phyloP scores from a whole-genome alignment of 2,797 vertebrate species.

The Myotis myotis region DNA sequence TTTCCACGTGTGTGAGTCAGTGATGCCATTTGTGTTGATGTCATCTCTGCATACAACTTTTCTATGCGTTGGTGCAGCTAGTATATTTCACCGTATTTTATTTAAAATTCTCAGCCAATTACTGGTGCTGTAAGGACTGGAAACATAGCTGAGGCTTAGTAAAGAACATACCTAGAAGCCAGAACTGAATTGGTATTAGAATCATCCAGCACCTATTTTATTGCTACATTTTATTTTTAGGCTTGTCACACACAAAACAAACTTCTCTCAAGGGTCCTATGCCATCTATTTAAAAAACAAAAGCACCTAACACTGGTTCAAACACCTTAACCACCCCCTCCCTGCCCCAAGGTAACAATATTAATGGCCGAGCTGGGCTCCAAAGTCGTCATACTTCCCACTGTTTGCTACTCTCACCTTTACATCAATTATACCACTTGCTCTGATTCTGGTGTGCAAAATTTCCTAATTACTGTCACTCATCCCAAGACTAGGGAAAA shows the following conservation, averaged over 20 bases:
- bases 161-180: neutral
- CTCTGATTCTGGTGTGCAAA: neutral
- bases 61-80: neutral
- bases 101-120: neutral
- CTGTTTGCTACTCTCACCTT: neutral
- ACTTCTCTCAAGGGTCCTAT: neutral
- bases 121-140: neutral
- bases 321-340: neutral
- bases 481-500: neutral
- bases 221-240: conserved; percentile 16
- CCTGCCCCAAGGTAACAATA: neutral
- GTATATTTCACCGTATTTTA: neutral
- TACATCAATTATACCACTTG: neutral
- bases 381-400: neutral
- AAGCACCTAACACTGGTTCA: neutral
- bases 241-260: neutral
- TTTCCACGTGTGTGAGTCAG: conserved; percentile 72
- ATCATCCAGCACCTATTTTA: neutral
- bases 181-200: neutral
- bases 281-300: neutral
- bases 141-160: neutral
- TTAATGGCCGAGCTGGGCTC: neutral
- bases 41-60: accelerated
- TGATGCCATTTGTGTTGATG: neutral
- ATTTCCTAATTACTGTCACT: neutral